A percentile compares a stretch with the other conserved stretches of the same genome.
These are phyloP conservation scores for Hiodon alosoides DNA, from an alignment of 2,113 vertebrate genomes.

Conservation along the genomic window DNA sequence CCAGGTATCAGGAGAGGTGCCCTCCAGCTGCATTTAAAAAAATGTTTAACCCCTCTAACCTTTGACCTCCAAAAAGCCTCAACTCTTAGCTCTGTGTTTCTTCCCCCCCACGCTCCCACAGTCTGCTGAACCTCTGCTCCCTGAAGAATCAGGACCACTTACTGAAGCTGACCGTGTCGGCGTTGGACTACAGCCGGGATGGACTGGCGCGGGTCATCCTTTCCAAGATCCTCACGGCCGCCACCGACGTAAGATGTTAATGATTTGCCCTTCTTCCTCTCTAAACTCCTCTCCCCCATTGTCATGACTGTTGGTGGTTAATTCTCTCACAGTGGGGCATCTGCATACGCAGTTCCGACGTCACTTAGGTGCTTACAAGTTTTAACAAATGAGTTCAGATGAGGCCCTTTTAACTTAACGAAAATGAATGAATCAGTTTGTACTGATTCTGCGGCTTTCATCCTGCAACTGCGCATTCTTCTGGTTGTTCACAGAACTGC, in stretches of 20 bases:
- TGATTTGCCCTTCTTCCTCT: not conserved
- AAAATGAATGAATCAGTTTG: too few species aligned
- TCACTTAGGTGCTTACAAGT: too few species aligned
- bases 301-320: too few species aligned
- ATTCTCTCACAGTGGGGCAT: not conserved
- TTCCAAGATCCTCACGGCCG: constrained; percentile 92
- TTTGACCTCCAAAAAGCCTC: too few species aligned
- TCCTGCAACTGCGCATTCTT: not conserved
- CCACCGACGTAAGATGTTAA: constrained; percentile 80
- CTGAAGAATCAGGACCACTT: constrained; percentile 96
- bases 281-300: not conserved
- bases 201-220: constrained; percentile 93
- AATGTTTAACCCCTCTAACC: too few species aligned
- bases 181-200: constrained; percentile 93
- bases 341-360: too few species aligned
- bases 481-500: constrained; percentile 64
- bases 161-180: constrained; percentile 89
- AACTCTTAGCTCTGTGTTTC: not conserved
- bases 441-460: too few species aligned
- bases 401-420: too few species aligned
- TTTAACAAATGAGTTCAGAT: too few species aligned
- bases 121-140: constrained; percentile 92
- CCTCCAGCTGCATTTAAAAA: too few species aligned
- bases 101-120: constrained; percentile 38
- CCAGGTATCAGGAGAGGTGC: not conserved